Evolutionary conservation across 2,797 vertebrate species (phyloP), one percentile per base, ranked within the genome.

Genomic region (Malacoraja senta): DNA sequence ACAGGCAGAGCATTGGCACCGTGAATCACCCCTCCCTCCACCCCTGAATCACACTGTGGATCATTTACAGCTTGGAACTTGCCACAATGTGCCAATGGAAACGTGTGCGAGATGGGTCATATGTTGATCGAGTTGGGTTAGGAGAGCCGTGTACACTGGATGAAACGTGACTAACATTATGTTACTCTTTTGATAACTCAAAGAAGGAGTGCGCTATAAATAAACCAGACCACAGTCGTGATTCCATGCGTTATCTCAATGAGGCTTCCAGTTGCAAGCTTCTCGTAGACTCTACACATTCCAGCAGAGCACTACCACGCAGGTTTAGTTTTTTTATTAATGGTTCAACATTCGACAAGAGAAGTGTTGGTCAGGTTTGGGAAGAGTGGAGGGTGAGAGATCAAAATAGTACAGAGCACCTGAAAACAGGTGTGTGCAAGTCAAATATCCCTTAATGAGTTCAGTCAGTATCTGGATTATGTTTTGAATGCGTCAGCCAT

Each of bases 391-490:
- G 9, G 35, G 13, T 38, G 88, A 32, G 68, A 38, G 19, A 26
- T 26, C 26, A 17, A 9, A 21, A 29, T 32, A 10, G 29, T 63
- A n/a, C 88, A 91, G 12, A 53, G 71, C 38, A 76, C 24, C 68
- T 92, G 90, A 92, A 76, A 53, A 15, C 90, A 91, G 68, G 90
- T 76, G 26, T 44, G 21, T 91, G 90, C 68, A 92, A n/a, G 15
- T 88, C n/a, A 35, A 88, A 9, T 17, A 4, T 65, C 32, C 17
- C 9, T 35, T 29, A 58, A 76, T 44, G 71, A 58, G 72, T 74
- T 76, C 71, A 76, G 90, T 74, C 90, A 76, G 63, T 68, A 65
- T 68, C 61, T 88, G 90, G 38, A 44, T 58, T 76, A 58, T 1
- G 26, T 92, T 53, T 29, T 76, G 44, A 92, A 76, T n/a, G 12